Evolutionary conservation across 1,140 invertebrate species (phyloP).

Genomic region (Contarinia nasturtii): DNA sequence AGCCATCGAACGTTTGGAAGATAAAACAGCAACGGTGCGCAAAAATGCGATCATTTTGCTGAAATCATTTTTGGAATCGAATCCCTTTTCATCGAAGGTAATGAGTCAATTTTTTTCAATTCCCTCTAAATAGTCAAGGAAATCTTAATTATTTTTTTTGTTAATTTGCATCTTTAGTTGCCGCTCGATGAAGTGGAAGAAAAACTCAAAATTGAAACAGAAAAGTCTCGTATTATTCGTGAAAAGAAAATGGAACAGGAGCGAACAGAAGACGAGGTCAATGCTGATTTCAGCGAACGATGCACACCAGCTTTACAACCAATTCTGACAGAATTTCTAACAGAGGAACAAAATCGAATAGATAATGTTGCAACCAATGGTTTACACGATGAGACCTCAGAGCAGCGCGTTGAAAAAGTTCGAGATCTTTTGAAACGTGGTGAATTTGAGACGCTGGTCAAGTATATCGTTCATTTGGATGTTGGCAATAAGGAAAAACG

Average conservation of each 20-base stretch:
- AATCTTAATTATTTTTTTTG: too few relatives aligned
- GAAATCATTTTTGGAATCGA: conserved; percentile 50
- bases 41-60: conserved; percentile 61
- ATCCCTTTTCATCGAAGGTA: conserved; percentile 43
- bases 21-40: conserved; percentile 56
- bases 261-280: conserved; percentile 21
- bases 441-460: background rate
- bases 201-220: conserved; percentile 32
- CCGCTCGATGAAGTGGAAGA: conserved; percentile 34
- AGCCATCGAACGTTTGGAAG: conserved; percentile 45
- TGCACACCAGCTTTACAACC: conserved; percentile 22
- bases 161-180: too few relatives aligned
- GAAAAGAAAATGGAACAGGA: conserved; percentile 26
- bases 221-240: conserved; percentile 35
- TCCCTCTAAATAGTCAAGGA: too few relatives aligned
- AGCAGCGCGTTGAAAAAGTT: background rate
- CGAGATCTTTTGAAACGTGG: background rate
- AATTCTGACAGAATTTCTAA: conserved; percentile 22
- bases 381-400: background rate
- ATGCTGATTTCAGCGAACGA: conserved; percentile 23
- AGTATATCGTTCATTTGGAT: background rate
- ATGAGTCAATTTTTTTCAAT: too few relatives aligned
- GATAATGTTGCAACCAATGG: conserved; percentile 14
- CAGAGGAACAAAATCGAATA: conserved; percentile 15
- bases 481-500: background rate